Conservation (phyloP, 2,888 invertebrate species). For the Lottia scabra region DNA sequence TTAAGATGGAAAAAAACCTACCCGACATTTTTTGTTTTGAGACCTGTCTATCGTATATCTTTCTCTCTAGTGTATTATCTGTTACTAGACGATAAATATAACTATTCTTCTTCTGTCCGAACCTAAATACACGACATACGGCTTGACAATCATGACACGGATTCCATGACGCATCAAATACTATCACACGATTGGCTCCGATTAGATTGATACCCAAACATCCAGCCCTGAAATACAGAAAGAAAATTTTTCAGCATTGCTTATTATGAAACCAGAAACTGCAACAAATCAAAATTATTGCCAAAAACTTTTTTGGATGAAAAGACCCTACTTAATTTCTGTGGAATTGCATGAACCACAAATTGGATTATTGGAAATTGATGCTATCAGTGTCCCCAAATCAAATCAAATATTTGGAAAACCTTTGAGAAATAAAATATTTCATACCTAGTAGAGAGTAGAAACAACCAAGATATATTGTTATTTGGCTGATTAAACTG, state of each 20-base stretch:
- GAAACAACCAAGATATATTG: conserved; percentile 86
- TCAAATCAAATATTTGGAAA: too few species aligned
- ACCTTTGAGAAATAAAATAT: too few species aligned
- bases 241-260: too few species aligned
- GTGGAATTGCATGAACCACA: too few species aligned
- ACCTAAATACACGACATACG: conserved; percentile 94
- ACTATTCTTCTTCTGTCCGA: conserved; percentile 94
- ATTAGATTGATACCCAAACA: conserved; percentile 97
- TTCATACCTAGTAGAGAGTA: conserved; percentile 84
- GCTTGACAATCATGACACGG: conserved; percentile 94
- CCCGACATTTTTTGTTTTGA: conserved; percentile 96
- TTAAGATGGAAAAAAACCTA: conserved; percentile 29
- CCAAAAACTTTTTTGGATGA: too few species aligned
- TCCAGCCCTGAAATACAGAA: conserved; percentile 78
- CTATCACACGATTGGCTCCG: conserved; percentile 96
- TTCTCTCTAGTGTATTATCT: conserved; percentile 96
- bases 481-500: conserved; percentile 87
- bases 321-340: too few species aligned
- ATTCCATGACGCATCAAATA: conserved; percentile 99
- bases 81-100: conserved; percentile 96
- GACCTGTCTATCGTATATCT: conserved; percentile 98
- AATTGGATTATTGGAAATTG: too few species aligned
- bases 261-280: too few species aligned
- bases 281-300: too few species aligned
- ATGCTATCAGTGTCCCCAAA: too few species aligned